Evolutionary conservation across 1,140 invertebrate genomes (phyloP).

Genomic region (Aporrectodea caliginosa): DNA sequence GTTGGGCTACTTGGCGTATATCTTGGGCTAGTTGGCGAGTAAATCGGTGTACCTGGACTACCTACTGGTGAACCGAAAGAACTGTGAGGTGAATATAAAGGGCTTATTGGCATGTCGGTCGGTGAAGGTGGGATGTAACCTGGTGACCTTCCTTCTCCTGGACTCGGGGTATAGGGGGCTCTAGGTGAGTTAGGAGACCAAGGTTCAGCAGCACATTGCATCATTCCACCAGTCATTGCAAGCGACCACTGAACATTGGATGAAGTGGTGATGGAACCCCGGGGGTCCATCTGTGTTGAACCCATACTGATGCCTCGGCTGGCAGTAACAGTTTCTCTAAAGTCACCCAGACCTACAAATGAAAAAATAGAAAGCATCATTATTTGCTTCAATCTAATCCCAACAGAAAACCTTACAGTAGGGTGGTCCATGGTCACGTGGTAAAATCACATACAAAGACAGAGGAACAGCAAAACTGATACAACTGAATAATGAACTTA

Average conservation of each 20-base stretch:
- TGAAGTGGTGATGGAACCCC: constrained; percentile 82
- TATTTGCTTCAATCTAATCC: too few relatives aligned
- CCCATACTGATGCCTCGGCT: constrained; percentile 65
- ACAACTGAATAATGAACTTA: too few relatives aligned
- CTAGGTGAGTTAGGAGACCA: constrained; percentile 54
- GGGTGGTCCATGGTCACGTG: too few relatives aligned
- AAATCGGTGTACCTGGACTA: too few relatives aligned
- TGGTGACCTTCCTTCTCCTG: constrained; percentile 26
- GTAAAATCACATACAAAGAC: too few relatives aligned
- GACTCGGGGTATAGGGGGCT: constrained; percentile 28
- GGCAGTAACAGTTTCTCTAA: constrained; percentile 77
- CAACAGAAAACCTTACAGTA: too few relatives aligned
- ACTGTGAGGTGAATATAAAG: constrained; percentile 64
- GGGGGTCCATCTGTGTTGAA: constrained; percentile 90
- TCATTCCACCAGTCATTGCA: constrained; percentile 97
- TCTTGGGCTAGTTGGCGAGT: constrained; percentile 63
- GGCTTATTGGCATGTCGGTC: constrained; percentile 62
- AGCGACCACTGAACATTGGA: constrained; percentile 73
- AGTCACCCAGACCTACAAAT: constrained; percentile 70
- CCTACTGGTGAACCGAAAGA: too few relatives aligned
- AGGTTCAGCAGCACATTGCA: constrained; percentile 82
- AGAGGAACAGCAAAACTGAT: too few relatives aligned
- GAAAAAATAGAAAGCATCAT: too few relatives aligned
- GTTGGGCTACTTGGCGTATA: constrained; percentile 59
- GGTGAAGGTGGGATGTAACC: constrained; percentile 31